Base-by-base conservation (phyloP, 2,888 invertebrate species). In the Heliconius ismenius region DNA sequence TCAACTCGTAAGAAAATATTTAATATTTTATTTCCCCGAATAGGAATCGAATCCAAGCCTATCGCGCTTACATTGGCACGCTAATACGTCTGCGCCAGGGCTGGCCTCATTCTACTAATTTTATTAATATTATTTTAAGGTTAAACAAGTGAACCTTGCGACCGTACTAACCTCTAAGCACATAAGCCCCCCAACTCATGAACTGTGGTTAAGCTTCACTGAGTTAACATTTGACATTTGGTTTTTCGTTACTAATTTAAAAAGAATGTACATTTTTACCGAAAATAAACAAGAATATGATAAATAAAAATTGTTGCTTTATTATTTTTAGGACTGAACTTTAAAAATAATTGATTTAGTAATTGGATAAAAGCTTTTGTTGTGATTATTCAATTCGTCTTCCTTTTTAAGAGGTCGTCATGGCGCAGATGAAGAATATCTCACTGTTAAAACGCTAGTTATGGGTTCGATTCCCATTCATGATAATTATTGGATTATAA, bases 201-300 rank as follows among this genome's bases (percentile, higher is more conserved):
- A 39, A 63, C 62, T 73, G 73, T 73, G 73, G 73, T 73, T 63
- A 73, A 63, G 26, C 63, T 21, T 60, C 62, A 26, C 58, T 63
- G 43, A 63, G 73, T 73, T 73, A 73, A 73, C 73, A 62, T 73
- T 73, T 63, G 73, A 63, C 63, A 73, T 73, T 62, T 39, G 43
- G 63, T 73, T 73, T 73, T 73, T 73, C 60, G 73, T 60, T 63
- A 18, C 39, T 21, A 63, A 73, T 63, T 73, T 26, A 24, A 60
- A 73, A 26, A 58, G 26, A 62, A 62, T 32, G 32, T n/a, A 69
- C 13, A n/a, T 58, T 58, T 70, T 54, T 6, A 26, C 1, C 21
- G 10, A 54, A 26, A 28, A 69, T 24, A 49, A 10, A 36, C 32
- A 36, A 36, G 11, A 65, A 43, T 26, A 67, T 24, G 2, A 65